A percentile compares a stretch with the other conserved stretches of the same genome.
phyloP scores from a whole-genome alignment of 2,797 vertebrate genomes.

The Poeciliopsis gracilis region DNA sequence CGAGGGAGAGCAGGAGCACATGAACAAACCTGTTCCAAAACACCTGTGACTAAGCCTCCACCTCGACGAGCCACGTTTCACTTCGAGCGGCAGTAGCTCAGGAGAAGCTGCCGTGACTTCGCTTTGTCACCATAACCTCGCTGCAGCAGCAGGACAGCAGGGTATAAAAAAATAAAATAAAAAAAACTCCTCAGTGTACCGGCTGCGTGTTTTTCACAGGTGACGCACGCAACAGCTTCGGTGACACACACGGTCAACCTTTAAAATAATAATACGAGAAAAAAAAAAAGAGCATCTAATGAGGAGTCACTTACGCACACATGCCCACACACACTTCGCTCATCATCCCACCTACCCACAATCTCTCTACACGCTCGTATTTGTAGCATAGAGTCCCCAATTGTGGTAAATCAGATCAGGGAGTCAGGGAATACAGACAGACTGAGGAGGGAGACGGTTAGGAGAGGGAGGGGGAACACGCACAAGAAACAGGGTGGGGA shows the following conservation, averaged over 20 bases:
- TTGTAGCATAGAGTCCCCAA: conserved; percentile 53
- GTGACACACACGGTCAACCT: conserved; percentile 72
- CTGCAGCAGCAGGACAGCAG: conserved; percentile 36
- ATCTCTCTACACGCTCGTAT: conserved; percentile 19
- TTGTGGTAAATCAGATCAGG: conserved; percentile 71
- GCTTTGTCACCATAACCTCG: conserved; percentile 36
- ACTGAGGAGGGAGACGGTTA: not conserved
- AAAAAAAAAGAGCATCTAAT: conserved; percentile 57
- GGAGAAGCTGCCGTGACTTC: conserved; percentile 25
- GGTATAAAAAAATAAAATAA: not conserved
- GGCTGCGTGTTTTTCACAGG: conserved; percentile 19
- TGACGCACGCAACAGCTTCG: conserved; percentile 62
- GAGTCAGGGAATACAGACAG: conserved; percentile 58
- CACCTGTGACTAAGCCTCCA: conserved; percentile 66
- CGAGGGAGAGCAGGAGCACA: conserved; percentile 36
- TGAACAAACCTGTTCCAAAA: conserved; percentile 68
- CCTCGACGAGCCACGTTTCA: conserved; percentile 52
- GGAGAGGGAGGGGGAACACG: too few species aligned
- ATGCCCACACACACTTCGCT: conserved; percentile 63
- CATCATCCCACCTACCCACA: conserved; percentile 57
- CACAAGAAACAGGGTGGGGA: too few species aligned
- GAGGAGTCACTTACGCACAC: conserved; percentile 63
- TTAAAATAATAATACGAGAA: conserved; percentile 35
- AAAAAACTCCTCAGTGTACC: conserved; percentile 10
- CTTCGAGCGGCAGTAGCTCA: conserved; percentile 27